These are phyloP conservation scores for Melanogrammus aeglefinus DNA, from an alignment of 2,797 vertebrate genomes.

Conservation along the genomic window DNA sequence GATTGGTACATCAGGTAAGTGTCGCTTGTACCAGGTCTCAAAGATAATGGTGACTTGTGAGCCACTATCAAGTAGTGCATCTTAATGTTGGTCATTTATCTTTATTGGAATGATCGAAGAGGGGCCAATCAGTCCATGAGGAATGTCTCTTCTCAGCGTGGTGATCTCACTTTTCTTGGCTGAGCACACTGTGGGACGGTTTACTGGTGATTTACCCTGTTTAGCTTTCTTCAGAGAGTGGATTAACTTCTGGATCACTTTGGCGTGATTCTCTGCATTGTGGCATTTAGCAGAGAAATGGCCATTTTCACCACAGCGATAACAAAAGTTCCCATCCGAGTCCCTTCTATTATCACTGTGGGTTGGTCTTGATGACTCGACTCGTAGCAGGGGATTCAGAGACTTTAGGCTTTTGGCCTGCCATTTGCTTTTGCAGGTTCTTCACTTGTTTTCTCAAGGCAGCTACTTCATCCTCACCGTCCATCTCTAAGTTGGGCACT, in stretches of 20 bases:
- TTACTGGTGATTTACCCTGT: not conserved
- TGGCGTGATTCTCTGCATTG: not conserved
- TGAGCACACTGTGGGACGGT: conserved; percentile 3
- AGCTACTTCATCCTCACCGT: conserved; percentile 13
- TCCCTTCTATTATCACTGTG: not conserved
- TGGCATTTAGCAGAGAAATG: conserved; percentile 1
- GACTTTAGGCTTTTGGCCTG: not conserved
- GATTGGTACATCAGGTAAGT: conserved; percentile 16
- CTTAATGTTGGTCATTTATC: conserved; percentile 9
- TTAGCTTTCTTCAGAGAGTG: not conserved
- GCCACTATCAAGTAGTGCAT: conserved; percentile 32
- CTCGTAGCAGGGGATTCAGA: conserved; percentile 9
- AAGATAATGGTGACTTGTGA: conserved; percentile 31
- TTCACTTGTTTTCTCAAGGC: conserved; percentile 11
- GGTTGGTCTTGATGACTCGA: conserved; percentile 10
- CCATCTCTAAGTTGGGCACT: conserved; percentile 3
- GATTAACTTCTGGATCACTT: conserved; percentile 1
- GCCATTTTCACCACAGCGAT: not conserved
- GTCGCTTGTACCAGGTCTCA: conserved; percentile 14
- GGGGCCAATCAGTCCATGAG: conserved; percentile 7
- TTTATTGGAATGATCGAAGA: not conserved
- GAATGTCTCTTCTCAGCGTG: not conserved
- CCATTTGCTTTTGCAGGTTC: conserved; percentile 14
- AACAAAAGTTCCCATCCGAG: not conserved
- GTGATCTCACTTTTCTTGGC: conserved; percentile 11